Evolutionary conservation across 1,140 invertebrate species (phyloP).

Genomic region (Trialeurodes vaporariorum): DNA sequence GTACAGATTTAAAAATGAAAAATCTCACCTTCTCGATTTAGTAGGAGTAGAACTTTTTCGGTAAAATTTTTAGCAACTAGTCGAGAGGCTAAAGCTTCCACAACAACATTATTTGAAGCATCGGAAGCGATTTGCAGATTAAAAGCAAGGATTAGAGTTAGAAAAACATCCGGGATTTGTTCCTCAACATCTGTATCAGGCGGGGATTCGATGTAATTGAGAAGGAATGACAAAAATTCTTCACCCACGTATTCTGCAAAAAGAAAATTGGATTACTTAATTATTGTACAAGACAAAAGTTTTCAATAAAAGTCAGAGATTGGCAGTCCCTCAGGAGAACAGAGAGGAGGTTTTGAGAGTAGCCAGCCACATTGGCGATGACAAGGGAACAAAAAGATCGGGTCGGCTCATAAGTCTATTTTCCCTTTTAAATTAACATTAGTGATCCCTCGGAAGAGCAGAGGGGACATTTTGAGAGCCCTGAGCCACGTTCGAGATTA

Average conservation of each 20-base stretch:
- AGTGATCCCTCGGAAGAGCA: too few relatives aligned
- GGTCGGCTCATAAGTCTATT: too few relatives aligned
- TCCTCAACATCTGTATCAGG: slow-evolving; percentile 63
- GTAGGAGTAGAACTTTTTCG: slow-evolving; percentile 71
- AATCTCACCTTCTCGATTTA: slow-evolving; percentile 75
- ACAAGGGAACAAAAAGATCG: too few relatives aligned
- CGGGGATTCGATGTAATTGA: slow-evolving; percentile 61
- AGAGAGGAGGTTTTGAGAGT: too few relatives aligned
- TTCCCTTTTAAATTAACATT: too few relatives aligned
- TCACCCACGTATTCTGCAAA: slow-evolving; percentile 62
- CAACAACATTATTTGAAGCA: slow-evolving; percentile 47
- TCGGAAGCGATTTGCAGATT: slow-evolving; percentile 71
- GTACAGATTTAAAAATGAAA: too few relatives aligned
- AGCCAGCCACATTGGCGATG: too few relatives aligned
- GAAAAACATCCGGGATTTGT: slow-evolving; percentile 50
- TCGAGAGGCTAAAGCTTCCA: slow-evolving; percentile 56
- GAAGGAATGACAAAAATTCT: slow-evolving; percentile 63
- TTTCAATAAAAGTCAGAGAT: too few relatives aligned
- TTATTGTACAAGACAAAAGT: not conserved
- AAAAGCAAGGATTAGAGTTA: slow-evolving; percentile 72
- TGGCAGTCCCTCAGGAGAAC: too few relatives aligned
- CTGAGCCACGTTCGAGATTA: too few relatives aligned
- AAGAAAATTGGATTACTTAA: too few relatives aligned
- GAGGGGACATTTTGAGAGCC: too few relatives aligned
- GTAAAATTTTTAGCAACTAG: slow-evolving; percentile 72